Percentiles rank a stretch among this genome's conserved stretches.
These are phyloP conservation scores for Melozone crissalis DNA, from an alignment of 2,113 vertebrate species.

Conservation along the genomic window DNA sequence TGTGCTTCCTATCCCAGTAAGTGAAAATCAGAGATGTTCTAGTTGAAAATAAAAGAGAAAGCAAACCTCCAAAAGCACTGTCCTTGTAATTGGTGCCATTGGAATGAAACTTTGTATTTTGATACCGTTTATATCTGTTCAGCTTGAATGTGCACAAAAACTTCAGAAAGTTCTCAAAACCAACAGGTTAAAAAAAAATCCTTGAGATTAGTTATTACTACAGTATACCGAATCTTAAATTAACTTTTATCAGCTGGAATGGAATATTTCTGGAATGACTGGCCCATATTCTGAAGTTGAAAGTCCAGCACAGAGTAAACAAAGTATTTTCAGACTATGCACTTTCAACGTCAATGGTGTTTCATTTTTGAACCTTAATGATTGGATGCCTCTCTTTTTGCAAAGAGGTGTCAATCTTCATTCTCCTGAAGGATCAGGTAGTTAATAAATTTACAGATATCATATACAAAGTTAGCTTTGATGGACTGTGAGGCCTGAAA, in stretches of 20 bases:
- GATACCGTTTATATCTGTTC: not conserved
- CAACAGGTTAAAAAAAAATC: not conserved
- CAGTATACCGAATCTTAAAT: not conserved
- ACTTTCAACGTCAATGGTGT: not conserved
- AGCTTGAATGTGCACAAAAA: not conserved
- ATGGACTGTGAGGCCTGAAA: not conserved
- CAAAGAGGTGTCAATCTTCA: not conserved
- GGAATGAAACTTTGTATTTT: not conserved
- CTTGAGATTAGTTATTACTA: not conserved
- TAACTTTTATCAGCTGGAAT: not conserved
- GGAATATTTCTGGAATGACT: constrained; percentile 33
- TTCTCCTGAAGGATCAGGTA: not conserved
- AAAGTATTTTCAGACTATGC: constrained; percentile 6
- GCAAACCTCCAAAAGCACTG: not conserved
- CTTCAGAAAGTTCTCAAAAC: not conserved
- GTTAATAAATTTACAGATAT: not conserved
- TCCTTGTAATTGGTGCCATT: not conserved
- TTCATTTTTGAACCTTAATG: not conserved
- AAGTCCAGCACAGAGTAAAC: constrained; percentile 48
- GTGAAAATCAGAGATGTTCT: not conserved
- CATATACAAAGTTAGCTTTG: not conserved
- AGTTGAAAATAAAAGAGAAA: not conserved
- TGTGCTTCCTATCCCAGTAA: not conserved
- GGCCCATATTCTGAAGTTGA: not conserved
- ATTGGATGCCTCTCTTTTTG: not conserved